phyloP scores from a whole-genome alignment of 2,888 invertebrate species.

The Caenorhabditis becei region DNA sequence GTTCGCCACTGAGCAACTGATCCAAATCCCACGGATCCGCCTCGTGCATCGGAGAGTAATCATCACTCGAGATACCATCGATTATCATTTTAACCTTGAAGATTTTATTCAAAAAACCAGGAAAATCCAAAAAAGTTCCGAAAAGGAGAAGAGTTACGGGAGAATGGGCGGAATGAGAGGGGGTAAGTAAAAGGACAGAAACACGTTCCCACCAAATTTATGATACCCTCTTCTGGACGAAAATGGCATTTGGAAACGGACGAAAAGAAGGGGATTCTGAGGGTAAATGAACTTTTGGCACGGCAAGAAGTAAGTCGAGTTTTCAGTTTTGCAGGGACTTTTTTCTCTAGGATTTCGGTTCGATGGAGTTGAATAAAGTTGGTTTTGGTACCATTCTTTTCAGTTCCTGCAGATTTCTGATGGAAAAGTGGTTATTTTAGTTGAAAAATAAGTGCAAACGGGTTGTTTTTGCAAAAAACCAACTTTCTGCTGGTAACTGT shows the following conservation, averaged over 20 bases:
- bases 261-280: neutral
- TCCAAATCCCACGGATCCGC: slow-evolving; percentile 79
- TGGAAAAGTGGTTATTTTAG: no score
- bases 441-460: no score
- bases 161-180: no score
- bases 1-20: slow-evolving; percentile 75
- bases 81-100: slow-evolving; percentile 47
- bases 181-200: slow-evolving; percentile 6
- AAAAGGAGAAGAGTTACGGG: slow-evolving; percentile 3
- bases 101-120: neutral
- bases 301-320: no score
- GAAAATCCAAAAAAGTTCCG: neutral
- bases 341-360: no score
- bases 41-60: slow-evolving; percentile 58
- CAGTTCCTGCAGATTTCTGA: no score
- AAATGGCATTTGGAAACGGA: slow-evolving; percentile 3
- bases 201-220: slow-evolving; percentile 41
- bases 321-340: no score
- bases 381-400: no score
- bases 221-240: slow-evolving; percentile 17
- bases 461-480: no score
- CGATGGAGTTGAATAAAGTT: no score
- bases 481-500: no score
- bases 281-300: neutral
- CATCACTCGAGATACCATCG: slow-evolving; percentile 58